Evolutionary conservation across 2,888 invertebrate species (phyloP).

Genomic region (Timema cristinae): DNA sequence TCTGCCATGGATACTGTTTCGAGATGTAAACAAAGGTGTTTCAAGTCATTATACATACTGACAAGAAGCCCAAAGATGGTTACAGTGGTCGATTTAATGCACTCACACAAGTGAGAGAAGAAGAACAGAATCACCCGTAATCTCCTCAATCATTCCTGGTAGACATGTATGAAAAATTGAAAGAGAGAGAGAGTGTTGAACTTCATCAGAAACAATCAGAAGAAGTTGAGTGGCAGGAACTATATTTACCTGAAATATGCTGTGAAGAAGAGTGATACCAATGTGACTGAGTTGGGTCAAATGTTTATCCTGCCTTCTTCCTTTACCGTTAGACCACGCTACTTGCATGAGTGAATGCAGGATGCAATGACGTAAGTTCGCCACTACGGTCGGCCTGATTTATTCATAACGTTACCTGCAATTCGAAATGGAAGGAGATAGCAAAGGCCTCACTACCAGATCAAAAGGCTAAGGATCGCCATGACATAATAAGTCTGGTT

Average conservation of each 20-base stretch:
- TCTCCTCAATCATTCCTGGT: conserved; percentile 37
- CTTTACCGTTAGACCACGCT: conserved; percentile 40
- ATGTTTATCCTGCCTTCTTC: conserved; percentile 36
- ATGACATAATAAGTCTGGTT: conserved; percentile 36
- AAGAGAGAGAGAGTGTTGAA: conserved; percentile 28
- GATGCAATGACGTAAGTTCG: conserved; percentile 42
- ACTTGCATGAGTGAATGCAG: conserved; percentile 42
- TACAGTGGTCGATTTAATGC: too few relatives aligned
- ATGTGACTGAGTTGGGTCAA: conserved; percentile 27
- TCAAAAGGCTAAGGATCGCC: conserved; percentile 34
- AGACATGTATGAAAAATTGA: conserved; percentile 35
- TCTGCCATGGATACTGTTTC: too few relatives aligned
- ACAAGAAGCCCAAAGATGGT: too few relatives aligned
- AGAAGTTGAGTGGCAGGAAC: conserved; percentile 30
- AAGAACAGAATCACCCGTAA: too few relatives aligned
- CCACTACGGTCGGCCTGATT: conserved; percentile 40
- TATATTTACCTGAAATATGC: conserved; percentile 36
- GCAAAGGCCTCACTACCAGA: conserved; percentile 30
- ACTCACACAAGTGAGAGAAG: too few relatives aligned
- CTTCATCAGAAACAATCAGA: conserved; percentile 26
- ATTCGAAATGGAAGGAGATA: conserved; percentile 40
- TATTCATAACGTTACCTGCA: conserved; percentile 42
- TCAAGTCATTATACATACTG: too few relatives aligned
- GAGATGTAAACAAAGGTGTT: too few relatives aligned
- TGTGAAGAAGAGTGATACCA: conserved; percentile 18